Base-by-base conservation (phyloP, 2,888 invertebrate species). In the Geotrupes spiniger region DNA sequence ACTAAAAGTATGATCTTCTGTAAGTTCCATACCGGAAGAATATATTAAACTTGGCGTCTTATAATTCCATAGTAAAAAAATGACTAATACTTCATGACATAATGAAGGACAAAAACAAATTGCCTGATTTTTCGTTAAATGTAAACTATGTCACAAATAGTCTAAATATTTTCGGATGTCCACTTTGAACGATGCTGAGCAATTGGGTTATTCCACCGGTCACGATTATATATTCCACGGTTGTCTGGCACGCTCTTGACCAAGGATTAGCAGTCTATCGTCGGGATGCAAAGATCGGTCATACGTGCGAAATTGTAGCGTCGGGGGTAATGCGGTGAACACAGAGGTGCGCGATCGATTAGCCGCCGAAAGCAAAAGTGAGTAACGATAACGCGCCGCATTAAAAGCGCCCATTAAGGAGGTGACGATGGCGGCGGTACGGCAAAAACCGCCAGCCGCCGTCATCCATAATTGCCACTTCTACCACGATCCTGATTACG, bases 241-340 rank as follows among this genome's bases (percentile, higher is more conserved):
- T 52, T 59, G 61, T 62, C 53, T 58, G 60, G 63, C 63, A 64
- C 64, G 64, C 62, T 63, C 62, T 60, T 62, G 57, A 58, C 56
- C 56, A 59, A 59, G 61, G 64, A 63, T 64, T 63, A 63, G 62
- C 63, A 59, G 59, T 60, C 62, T 60, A 63, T 63, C 63, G 57
- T 53, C 61, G 59, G 61, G 62, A 64, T 64, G 63, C 64, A 64
- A 63, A 64, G 63, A 64, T 63, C 62, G 62, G 44, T 49, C 58
- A 51, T 59, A 62, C 59, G 63, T 62, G 63, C 54, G 50, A 44
- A 16, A 42, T 36, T 50, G n/a, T n/a, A n/a, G n/a, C n/a, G 56
- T 52, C 59, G 56, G 49, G 53, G 52, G 52, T 33, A 15, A 14
- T 33, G 33, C 9, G 33, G 31, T 29, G 31, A 12, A n/a, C 9